A percentile compares a stretch with the other conserved stretches of the same genome.
Conservation (phyloP, 2,888 invertebrate species). For the Coenonympha glycerion region DNA sequence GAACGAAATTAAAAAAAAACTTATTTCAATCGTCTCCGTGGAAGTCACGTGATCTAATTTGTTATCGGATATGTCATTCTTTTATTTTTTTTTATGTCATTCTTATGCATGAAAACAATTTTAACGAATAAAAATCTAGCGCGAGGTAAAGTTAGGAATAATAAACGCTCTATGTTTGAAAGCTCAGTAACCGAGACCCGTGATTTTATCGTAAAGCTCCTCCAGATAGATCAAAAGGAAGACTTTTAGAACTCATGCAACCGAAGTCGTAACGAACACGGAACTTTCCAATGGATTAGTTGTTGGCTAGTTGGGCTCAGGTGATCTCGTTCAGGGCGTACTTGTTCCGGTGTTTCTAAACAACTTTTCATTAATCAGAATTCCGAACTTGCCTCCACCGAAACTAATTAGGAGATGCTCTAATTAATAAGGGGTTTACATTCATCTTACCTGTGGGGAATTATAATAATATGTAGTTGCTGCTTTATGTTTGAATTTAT, state of each 20-base stretch:
- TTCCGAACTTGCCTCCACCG: conserved; percentile 23
- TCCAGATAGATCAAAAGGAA: neutral
- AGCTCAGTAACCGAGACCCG: neutral
- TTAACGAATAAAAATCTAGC: too few relatives aligned
- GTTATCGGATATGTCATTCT: too few relatives aligned
- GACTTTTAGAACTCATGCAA: conserved; percentile 1
- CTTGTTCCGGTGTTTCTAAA: conserved; percentile 40
- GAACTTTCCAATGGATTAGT: conserved; percentile 23
- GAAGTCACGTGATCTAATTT: too few relatives aligned
- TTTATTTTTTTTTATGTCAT: too few relatives aligned
- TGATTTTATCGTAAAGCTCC: neutral
- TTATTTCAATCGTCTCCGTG: too few relatives aligned
- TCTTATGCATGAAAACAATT: too few relatives aligned
- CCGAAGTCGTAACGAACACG: conserved; percentile 18
- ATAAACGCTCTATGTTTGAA: too few relatives aligned
- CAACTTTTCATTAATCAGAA: conserved; percentile 36
- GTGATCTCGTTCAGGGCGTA: conserved; percentile 41
- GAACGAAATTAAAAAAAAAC: too few relatives aligned
- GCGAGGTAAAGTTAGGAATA: too few relatives aligned
- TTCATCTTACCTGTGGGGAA: neutral
- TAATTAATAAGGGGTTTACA: conserved; percentile 20
- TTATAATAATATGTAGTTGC: neutral
- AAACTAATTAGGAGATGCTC: conserved; percentile 25
- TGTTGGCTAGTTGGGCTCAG: conserved; percentile 21
- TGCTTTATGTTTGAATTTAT: neutral